Percentiles rank a stretch among this genome's conserved stretches.
These are phyloP conservation scores for Athalia rosae DNA, from an alignment of 2,888 invertebrate genomes.

Conservation along the genomic window DNA sequence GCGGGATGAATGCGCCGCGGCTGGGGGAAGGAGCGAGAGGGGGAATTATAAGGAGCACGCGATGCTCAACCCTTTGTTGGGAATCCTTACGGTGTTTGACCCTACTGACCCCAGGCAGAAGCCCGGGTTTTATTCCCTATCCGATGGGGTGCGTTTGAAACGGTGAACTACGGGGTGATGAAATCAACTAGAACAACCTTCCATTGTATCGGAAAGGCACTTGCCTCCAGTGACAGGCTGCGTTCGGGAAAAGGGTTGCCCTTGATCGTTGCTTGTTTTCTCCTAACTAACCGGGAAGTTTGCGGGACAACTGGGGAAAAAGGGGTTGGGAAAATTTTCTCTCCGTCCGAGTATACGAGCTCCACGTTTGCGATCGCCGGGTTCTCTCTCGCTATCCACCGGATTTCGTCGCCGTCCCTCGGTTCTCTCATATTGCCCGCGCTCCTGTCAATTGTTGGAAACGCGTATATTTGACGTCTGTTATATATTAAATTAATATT, in stretches of 20 bases:
- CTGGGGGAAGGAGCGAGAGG: neutral
- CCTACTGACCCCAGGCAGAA: slow-evolving; percentile 48
- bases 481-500: slow-evolving; percentile 71
- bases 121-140: slow-evolving; percentile 56
- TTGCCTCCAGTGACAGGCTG: slow-evolving; percentile 69
- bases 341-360: slow-evolving; percentile 42
- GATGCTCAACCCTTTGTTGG: slow-evolving; percentile 48
- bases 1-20: no score
- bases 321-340: slow-evolving; percentile 21
- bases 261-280: slow-evolving; percentile 32
- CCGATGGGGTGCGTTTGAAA: slow-evolving; percentile 64
- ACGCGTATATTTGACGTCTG: slow-evolving; percentile 59
- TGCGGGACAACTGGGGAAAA: slow-evolving; percentile 19
- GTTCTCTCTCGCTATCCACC: slow-evolving; percentile 20
- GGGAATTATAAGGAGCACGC: slow-evolving; percentile 34
- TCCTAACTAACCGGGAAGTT: slow-evolving; percentile 44
- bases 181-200: slow-evolving; percentile 72
- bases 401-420: no score
- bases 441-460: slow-evolving; percentile 71
- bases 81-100: slow-evolving; percentile 68
- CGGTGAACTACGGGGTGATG: slow-evolving; percentile 62
- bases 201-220: slow-evolving; percentile 63
- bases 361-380: slow-evolving; percentile 14
- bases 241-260: slow-evolving; percentile 64
- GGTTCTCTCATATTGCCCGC: slow-evolving; percentile 56